These are phyloP conservation scores for Ceratotherium simum DNA, from an alignment of 2,113 vertebrate genomes.

Conservation along the genomic window DNA sequence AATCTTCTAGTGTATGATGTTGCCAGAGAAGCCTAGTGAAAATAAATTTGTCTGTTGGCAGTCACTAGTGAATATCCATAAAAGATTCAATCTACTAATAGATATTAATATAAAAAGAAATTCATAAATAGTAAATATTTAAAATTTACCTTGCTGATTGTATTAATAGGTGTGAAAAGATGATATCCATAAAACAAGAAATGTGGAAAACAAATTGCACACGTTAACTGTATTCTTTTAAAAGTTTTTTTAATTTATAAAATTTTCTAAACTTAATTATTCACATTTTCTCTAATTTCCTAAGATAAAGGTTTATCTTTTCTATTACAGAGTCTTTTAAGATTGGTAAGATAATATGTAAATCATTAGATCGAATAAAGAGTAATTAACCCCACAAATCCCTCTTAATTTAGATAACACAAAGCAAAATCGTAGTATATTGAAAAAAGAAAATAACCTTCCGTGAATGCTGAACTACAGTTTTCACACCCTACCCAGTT, in stretches of 20 bases:
- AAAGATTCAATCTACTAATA: not conserved
- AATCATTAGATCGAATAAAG: not conserved
- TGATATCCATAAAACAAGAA: not conserved
- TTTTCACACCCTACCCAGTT: not conserved
- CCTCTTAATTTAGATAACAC: not conserved
- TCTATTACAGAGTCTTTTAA: not conserved
- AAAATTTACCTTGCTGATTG: not conserved
- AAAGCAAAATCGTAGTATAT: not conserved
- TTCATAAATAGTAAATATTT: conserved; percentile 32
- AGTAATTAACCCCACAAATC: not conserved
- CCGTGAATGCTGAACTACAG: not conserved
- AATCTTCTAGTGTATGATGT: not conserved
- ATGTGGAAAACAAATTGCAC: not conserved
- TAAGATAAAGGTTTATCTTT: not conserved
- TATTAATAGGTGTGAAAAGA: not conserved
- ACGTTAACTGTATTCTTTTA: not conserved
- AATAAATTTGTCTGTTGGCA: not conserved
- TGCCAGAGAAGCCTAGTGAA: not conserved
- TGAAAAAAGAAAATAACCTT: not conserved
- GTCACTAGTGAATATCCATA: not conserved
- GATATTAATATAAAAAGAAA: not conserved
- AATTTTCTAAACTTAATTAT: not conserved
- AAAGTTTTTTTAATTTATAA: not conserved
- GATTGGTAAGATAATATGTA: not conserved
- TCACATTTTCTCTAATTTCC: not conserved